Evolutionary conservation across 1,140 invertebrate species (phyloP).

Genomic region (Drosophila arizonae): DNA sequence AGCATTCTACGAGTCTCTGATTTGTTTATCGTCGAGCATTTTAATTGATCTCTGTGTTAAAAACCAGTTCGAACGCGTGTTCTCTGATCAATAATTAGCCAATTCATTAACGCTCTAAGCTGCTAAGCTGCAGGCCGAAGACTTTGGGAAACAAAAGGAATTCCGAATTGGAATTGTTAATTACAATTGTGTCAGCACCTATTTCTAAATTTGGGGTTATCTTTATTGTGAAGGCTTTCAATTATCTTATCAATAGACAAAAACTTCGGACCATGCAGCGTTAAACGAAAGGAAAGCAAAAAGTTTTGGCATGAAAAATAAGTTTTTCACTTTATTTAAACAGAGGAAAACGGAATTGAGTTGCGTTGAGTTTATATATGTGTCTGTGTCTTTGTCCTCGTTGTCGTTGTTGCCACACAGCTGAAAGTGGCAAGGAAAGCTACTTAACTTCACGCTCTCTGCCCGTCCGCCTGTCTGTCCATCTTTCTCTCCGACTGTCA

Average conservation of each 20-base stretch:
- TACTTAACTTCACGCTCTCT: slow-evolving; percentile 17
- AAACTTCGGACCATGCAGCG: neutral
- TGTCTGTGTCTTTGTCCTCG: slow-evolving; percentile 8
- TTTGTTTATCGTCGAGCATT: neutral
- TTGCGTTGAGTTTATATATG: neutral
- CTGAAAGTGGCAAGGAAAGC: slow-evolving; percentile 33
- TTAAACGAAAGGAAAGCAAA: neutral
- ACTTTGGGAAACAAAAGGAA: slow-evolving; percentile 15
- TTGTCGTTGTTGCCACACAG: slow-evolving; percentile 14
- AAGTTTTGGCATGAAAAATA: slow-evolving; percentile 4
- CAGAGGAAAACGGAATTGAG: slow-evolving; percentile 10
- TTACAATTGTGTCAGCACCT: slow-evolving; percentile 24
- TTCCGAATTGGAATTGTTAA: slow-evolving; percentile 10
- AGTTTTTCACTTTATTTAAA: neutral
- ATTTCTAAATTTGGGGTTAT: slow-evolving; percentile 1
- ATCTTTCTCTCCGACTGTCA: slow-evolving; percentile 9
- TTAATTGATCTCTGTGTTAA: slow-evolving; percentile 8
- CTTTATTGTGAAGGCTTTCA: slow-evolving; percentile 12
- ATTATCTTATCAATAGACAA: slow-evolving; percentile 43
- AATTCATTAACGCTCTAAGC: slow-evolving; percentile 18
- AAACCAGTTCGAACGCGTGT: slow-evolving; percentile 17
- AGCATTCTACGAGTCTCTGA: neutral
- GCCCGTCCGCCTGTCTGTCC: slow-evolving; percentile 6
- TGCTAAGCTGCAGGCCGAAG: neutral
- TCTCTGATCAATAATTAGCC: slow-evolving; percentile 19